Percentiles rank a stretch among this genome's conserved stretches.
These are phyloP conservation scores for Artibeus jamaicensis DNA, from an alignment of 2,797 vertebrate species.

Conservation along the genomic window DNA sequence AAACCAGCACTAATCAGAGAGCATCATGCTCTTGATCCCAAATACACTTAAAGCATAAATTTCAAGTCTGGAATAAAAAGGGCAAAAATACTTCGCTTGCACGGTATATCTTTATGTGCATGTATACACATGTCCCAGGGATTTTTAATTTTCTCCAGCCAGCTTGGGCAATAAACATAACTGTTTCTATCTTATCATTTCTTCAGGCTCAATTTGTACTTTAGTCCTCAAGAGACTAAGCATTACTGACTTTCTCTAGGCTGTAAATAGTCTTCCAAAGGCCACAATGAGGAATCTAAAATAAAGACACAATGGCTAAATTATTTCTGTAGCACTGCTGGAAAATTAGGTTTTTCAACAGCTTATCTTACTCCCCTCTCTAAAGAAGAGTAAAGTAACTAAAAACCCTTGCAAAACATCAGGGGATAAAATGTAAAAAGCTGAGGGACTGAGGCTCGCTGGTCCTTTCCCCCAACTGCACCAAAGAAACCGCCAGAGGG, in stretches of 20 bases:
- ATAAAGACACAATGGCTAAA: neutral
- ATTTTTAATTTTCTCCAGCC: neutral
- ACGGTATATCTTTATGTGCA: neutral
- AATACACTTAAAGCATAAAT: constrained; percentile 1
- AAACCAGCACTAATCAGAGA: neutral
- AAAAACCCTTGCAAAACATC: constrained; percentile 48
- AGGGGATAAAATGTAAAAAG: constrained; percentile 42
- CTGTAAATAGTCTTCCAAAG: neutral
- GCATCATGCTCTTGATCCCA: neutral
- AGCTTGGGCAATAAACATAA: neutral
- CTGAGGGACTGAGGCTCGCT: constrained; percentile 44
- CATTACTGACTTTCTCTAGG: neutral
- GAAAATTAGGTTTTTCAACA: constrained; percentile 38
- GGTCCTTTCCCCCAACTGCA: constrained; percentile 58
- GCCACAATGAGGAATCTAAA: neutral
- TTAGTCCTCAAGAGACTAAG: neutral
- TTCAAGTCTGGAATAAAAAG: constrained; percentile 17
- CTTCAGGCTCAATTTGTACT: constrained; percentile 8
- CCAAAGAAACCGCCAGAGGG: constrained; percentile 60
- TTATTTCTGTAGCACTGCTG: neutral
- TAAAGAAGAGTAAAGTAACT: constrained; percentile 7
- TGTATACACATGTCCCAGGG: neutral
- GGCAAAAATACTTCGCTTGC: neutral
- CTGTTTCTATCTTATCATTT: constrained; percentile 19
- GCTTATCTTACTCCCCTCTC: constrained; percentile 43